Conservation (phyloP, 2,888 invertebrate genomes). For the Sycophila texana region DNA sequence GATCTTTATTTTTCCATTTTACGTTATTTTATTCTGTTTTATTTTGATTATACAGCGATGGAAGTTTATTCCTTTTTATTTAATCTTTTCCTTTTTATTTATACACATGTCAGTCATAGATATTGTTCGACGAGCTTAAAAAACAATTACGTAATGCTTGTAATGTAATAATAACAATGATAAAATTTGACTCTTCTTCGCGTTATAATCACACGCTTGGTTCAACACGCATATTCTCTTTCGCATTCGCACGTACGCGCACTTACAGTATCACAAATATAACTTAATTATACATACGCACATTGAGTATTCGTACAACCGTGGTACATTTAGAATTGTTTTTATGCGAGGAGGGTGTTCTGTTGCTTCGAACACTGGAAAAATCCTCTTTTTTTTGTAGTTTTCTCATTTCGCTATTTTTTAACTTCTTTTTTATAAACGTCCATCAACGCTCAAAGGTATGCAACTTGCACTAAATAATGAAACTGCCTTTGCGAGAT, state of each 20-base stretch:
- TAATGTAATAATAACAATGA: conserved; percentile 44
- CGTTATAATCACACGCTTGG: background rate
- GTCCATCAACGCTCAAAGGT: conserved; percentile 29
- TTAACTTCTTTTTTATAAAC: conserved; percentile 38
- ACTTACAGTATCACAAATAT: conserved; percentile 52
- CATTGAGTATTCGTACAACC: conserved; percentile 46
- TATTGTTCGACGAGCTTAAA: conserved; percentile 39
- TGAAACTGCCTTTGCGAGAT: background rate
- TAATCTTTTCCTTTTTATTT: background rate
- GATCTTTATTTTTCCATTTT: background rate
- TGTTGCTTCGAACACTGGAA: conserved; percentile 11
- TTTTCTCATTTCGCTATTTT: conserved; percentile 2
- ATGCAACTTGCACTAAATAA: background rate
- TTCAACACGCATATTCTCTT: background rate
- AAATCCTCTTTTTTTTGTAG: conserved; percentile 2
- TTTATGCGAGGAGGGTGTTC: conserved; percentile 3
- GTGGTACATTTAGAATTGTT: conserved; percentile 51
- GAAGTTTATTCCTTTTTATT: background rate
- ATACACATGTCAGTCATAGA: conserved; percentile 32
- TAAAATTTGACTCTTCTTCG: conserved; percentile 35
- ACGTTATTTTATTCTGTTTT: background rate
- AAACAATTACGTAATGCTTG: conserved; percentile 41
- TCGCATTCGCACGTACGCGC: background rate
- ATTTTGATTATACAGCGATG: background rate
- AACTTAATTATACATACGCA: conserved; percentile 42